Base-by-base conservation (phyloP, 2,113 vertebrate genomes). In the Embiotoca jacksoni region DNA sequence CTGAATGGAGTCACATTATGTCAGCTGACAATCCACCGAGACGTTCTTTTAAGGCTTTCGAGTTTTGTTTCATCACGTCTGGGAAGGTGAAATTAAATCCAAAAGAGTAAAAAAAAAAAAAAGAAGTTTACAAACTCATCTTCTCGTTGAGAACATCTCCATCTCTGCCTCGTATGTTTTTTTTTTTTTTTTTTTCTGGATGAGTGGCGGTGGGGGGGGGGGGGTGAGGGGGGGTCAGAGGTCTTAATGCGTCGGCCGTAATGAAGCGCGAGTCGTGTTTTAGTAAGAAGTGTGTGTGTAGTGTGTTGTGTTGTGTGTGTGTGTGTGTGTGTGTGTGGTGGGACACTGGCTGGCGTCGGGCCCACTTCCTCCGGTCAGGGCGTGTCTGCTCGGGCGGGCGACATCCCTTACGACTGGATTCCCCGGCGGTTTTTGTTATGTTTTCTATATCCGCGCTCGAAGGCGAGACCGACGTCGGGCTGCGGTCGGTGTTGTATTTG, bases 281-380 rank as follows among this genome's bases (percentile, higher is more conserved):
- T 73, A 65, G 85, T 74, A 87, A 86, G 66, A 59, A 66, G 31
- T 33, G 32, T 77, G 23, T 14, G 60, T 3, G 8, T 0, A 3
- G 9, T 13, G 32, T 65, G n/a, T 6, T 32, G 8, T 69, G 35
- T 59, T 73, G 57, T 71, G 73, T 63, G 14, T 8, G 1, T 65
- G 75, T 69, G 56, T 30, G 68, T 77, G 57, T 15, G 67, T 4
- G 37, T n/a, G 60, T 78, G 85, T 61, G 75, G 81, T 7, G 68
- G 77, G 81, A 76, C 44, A 2, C 2, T 32, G 41, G 37, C 54
- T 80, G 75, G 81, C 72, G 81, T 84, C 86, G 36, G 67, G 23
- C 47, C 52, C 16, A n/a, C 44, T 64, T 82, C 72, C 72, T 73
- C 64, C 84, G 86, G 80, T 80, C 86, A 65, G 86, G 88, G 90